Conservation (phyloP, 2,797 vertebrate species). For the Enteromius argenteus region DNA sequence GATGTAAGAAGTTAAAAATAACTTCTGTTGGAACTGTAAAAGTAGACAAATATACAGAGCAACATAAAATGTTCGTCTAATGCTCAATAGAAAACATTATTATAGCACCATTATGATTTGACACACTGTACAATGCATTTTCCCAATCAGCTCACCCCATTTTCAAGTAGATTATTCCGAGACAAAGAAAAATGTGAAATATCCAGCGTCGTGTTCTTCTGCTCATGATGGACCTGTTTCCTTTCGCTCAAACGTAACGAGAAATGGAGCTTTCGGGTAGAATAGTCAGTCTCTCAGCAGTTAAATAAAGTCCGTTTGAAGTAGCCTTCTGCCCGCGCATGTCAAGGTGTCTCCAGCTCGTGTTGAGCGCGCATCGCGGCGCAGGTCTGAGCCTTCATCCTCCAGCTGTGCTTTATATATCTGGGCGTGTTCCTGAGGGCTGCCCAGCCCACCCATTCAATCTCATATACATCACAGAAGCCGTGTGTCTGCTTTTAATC, state of each 20-base stretch:
- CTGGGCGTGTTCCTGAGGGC: slow-evolving; percentile 65
- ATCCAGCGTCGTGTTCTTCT: slow-evolving; percentile 95
- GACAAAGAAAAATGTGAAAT: slow-evolving; percentile 93
- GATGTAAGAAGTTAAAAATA: not conserved
- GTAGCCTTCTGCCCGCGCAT: not conserved
- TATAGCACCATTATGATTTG: not conserved
- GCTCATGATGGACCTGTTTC: slow-evolving; percentile 88
- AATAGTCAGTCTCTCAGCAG: not conserved
- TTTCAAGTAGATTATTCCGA: slow-evolving; percentile 96
- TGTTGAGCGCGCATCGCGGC: slow-evolving; percentile 66
- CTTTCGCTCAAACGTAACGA: slow-evolving; percentile 70
- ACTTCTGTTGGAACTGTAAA: not conserved
- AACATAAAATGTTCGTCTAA: not conserved
- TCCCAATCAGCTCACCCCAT: slow-evolving; percentile 86
- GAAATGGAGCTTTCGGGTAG: slow-evolving; percentile 9
- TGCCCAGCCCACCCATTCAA: slow-evolving; percentile 75
- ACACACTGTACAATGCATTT: not conserved
- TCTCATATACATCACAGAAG: slow-evolving; percentile 62
- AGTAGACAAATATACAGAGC: not conserved
- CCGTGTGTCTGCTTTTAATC: not conserved
- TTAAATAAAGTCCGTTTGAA: slow-evolving; percentile 67
- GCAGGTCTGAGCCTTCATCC: slow-evolving; percentile 60
- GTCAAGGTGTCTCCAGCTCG: slow-evolving; percentile 64
- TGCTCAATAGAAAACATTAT: not conserved
- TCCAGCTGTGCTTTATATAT: slow-evolving; percentile 19